These are phyloP conservation scores for Siniperca obscura DNA, from an alignment of 2,797 vertebrate species.

Conservation along the genomic window DNA sequence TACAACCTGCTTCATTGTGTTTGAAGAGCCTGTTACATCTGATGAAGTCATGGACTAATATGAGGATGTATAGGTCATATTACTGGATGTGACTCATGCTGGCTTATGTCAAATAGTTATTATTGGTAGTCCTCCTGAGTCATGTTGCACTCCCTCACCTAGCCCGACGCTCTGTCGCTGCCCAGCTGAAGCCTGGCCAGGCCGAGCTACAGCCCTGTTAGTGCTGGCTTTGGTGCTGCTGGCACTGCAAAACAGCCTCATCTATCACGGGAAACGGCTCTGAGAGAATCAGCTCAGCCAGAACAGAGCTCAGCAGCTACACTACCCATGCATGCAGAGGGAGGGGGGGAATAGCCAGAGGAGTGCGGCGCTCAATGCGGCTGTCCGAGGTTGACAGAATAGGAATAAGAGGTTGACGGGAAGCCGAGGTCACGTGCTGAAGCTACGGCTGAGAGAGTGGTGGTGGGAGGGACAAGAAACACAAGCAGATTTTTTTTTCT, in stretches of 20 bases:
- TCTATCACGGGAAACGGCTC: conserved; percentile 61
- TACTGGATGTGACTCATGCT: conserved; percentile 62
- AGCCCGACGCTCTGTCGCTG: conserved; percentile 14
- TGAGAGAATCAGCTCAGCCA: conserved; percentile 49
- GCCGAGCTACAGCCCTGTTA: conserved; percentile 47
- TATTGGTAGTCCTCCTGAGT: conserved; percentile 67
- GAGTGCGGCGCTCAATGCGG: conserved; percentile 45
- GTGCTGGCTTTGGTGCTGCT: conserved; percentile 58
- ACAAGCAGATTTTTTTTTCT: conserved; percentile 18
- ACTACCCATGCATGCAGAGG: conserved; percentile 39
- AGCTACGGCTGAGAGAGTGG: conserved; percentile 39
- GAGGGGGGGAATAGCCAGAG: conserved; percentile 36
- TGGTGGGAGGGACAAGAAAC: conserved; percentile 43
- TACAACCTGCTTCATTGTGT: conserved; percentile 20
- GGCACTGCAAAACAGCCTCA: conserved; percentile 69
- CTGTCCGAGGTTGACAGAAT: conserved; percentile 63
- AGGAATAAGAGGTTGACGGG: conserved; percentile 67
- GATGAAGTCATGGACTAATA: conserved; percentile 56
- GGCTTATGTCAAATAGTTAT: conserved; percentile 65
- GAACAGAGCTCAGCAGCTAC: conserved; percentile 52
- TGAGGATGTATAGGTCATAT: conserved; percentile 48
- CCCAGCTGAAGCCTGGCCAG: conserved; percentile 34
- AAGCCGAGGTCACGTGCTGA: conserved; percentile 59
- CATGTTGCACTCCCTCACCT: conserved; percentile 54
- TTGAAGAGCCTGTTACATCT: conserved; percentile 28